A percentile compares a stretch with the other conserved stretches of the same genome.
Evolutionary conservation across 2,113 vertebrate genomes (phyloP).

Genomic region (Phalacrocorax brasilianus): DNA sequence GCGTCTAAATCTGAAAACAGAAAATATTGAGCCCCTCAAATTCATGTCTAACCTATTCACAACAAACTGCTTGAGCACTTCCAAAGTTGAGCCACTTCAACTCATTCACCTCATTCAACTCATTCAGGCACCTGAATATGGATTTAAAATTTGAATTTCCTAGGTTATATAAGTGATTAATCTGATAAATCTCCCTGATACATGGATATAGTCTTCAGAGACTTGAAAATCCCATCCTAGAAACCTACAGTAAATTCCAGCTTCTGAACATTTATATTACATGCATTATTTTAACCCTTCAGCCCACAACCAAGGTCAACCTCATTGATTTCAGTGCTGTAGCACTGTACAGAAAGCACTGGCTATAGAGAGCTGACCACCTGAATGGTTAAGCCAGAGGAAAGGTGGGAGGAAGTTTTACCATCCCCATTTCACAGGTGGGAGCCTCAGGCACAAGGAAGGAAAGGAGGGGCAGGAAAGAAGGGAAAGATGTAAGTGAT

Average conservation of each 20-base stretch:
- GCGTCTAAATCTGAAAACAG: background rate
- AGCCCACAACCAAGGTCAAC: background rate
- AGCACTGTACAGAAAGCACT: background rate
- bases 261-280: background rate
- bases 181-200: background rate
- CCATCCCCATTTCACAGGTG: background rate
- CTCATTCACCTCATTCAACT: too few species aligned
- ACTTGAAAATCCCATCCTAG: background rate
- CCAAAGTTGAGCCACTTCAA: background rate
- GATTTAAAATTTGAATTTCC: background rate
- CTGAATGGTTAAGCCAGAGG: background rate
- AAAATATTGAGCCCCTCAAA: background rate
- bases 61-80: background rate
- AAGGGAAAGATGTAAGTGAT: background rate
- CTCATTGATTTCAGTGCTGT: background rate
- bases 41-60: background rate
- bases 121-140: background rate
- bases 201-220: background rate
- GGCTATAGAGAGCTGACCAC: background rate
- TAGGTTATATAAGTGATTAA: background rate
- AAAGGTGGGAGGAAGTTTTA: background rate
- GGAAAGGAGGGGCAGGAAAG: constrained; percentile 15
- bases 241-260: background rate
- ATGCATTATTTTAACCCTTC: background rate
- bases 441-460: background rate